Evolutionary conservation across 2,113 vertebrate species (phyloP).

Genomic region (Labrus mixtus): DNA sequence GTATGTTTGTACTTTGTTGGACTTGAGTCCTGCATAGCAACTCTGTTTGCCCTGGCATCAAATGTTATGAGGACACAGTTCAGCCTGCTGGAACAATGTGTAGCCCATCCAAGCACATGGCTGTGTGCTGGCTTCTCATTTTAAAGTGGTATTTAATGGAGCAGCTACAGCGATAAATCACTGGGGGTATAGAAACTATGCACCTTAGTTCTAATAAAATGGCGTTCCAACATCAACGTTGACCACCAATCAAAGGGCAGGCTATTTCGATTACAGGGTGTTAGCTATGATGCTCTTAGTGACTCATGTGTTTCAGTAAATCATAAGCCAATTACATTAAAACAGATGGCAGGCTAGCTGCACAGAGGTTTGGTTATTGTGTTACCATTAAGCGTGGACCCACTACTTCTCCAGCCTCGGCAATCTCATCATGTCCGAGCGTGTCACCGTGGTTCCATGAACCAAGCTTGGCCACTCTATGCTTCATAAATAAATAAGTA

Average conservation of each 20-base stretch:
- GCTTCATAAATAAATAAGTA: slow-evolving; percentile 57
- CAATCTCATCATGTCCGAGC: slow-evolving; percentile 43
- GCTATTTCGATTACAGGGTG: slow-evolving; percentile 21
- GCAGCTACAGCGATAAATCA: slow-evolving; percentile 39
- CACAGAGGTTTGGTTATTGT: slow-evolving; percentile 55
- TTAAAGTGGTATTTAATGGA: slow-evolving; percentile 49
- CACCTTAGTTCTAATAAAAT: slow-evolving; percentile 37
- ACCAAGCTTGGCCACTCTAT: slow-evolving; percentile 5
- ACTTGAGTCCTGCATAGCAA: slow-evolving; percentile 53
- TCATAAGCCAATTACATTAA: slow-evolving; percentile 67
- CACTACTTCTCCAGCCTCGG: slow-evolving; percentile 37
- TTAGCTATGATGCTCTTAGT: slow-evolving; percentile 24
- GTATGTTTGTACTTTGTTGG: slow-evolving; percentile 40
- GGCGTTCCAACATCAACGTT: slow-evolving; percentile 8
- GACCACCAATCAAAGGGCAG: slow-evolving; percentile 10
- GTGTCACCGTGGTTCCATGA: slow-evolving; percentile 34
- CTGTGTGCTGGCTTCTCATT: slow-evolving; percentile 13
- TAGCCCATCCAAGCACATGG: slow-evolving; percentile 10
- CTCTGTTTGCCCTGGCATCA: slow-evolving; percentile 58
- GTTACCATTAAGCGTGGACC: slow-evolving; percentile 55
- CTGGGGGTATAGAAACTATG: slow-evolving; percentile 30
- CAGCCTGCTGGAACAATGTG: slow-evolving; percentile 18
- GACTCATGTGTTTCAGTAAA: slow-evolving; percentile 60
- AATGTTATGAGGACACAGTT: slow-evolving; percentile 34
- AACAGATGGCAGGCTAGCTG: slow-evolving; percentile 25